phyloP scores from a whole-genome alignment of 2,113 vertebrate genomes.

The Pavo muticus region DNA sequence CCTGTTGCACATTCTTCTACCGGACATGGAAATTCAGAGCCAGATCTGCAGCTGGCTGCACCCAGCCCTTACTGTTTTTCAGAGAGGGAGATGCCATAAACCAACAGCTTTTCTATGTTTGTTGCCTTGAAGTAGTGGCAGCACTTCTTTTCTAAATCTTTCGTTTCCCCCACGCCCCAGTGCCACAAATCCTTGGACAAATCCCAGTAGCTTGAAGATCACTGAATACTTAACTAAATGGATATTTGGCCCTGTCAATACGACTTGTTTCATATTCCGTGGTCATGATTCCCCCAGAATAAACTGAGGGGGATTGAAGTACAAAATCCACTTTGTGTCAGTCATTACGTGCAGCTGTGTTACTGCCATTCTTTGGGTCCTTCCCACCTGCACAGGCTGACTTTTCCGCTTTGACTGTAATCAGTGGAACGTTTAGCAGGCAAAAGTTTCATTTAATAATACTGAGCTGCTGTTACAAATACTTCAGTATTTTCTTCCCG shows the following conservation, averaged over 20 bases:
- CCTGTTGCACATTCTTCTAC: neutral
- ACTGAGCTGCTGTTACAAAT: neutral
- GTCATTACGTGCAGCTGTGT: neutral
- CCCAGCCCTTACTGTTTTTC: neutral
- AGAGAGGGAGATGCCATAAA: neutral
- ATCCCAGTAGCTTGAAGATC: neutral
- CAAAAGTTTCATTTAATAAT: neutral
- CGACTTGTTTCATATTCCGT: neutral
- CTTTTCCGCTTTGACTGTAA: neutral
- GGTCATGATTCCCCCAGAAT: neutral
- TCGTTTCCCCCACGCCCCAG: fast-evolving
- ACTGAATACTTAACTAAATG: neutral
- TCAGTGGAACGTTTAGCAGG: neutral
- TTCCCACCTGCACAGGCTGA: neutral
- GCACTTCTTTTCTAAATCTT: neutral
- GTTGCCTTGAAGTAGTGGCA: neutral
- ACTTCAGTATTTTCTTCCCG: neutral
- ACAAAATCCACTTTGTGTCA: neutral
- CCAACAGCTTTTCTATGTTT: neutral
- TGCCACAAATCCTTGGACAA: neutral
- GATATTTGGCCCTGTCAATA: neutral
- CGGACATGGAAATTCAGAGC: neutral
- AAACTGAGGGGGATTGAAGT: neutral
- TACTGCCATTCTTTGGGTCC: neutral
- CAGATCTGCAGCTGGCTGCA: neutral